phyloP scores from a whole-genome alignment of 2,113 vertebrate species.

The Saguinus imperator region DNA sequence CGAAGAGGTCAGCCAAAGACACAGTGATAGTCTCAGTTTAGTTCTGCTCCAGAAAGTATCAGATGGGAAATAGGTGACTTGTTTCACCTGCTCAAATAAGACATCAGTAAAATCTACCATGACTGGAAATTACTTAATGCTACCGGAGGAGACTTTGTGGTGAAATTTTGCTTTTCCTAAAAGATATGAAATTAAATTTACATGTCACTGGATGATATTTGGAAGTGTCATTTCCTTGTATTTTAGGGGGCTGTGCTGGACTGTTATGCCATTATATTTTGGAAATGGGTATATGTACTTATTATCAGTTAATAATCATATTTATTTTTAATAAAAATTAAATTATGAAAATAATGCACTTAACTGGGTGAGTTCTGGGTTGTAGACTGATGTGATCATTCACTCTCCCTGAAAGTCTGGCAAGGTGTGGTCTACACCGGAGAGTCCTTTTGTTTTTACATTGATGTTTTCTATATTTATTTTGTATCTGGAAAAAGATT shows the following conservation, averaged over 20 bases:
- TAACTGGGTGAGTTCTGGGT: not conserved
- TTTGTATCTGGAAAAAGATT: not conserved
- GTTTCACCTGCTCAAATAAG: not conserved
- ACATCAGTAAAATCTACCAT: not conserved
- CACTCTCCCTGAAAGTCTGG: not conserved
- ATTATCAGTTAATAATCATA: not conserved
- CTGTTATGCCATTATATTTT: not conserved
- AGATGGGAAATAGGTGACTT: not conserved
- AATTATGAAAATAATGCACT: not conserved
- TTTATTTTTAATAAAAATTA: slow-evolving; percentile 21
- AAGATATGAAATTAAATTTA: not conserved
- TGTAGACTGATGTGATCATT: not conserved
- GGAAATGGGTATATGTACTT: slow-evolving; percentile 17
- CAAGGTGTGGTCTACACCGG: not conserved
- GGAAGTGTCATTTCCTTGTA: not conserved
- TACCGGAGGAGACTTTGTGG: not conserved
- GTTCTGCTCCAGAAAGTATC: not conserved
- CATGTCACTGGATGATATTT: not conserved
- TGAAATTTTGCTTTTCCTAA: not conserved
- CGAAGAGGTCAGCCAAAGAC: not conserved
- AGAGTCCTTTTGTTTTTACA: not conserved
- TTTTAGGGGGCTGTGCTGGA: not conserved
- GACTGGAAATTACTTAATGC: not conserved
- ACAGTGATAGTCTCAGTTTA: not conserved
- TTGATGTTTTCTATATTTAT: slow-evolving; percentile 36